These are phyloP conservation scores for Nesidiocoris tenuis DNA, from an alignment of 2,888 invertebrate species.

Conservation along the genomic window DNA sequence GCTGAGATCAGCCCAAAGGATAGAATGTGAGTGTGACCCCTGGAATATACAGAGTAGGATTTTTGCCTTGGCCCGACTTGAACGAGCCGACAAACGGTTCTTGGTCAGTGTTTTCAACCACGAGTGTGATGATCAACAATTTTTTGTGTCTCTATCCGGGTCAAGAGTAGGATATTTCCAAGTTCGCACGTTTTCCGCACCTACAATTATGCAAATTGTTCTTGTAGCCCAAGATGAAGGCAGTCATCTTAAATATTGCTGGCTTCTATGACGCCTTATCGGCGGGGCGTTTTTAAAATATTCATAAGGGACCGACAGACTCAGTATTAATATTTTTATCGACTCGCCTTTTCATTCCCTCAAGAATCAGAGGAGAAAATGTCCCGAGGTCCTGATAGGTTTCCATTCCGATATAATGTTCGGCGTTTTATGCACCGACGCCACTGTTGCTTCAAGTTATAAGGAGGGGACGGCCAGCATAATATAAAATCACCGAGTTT, in stretches of 20 bases:
- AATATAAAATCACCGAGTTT: constrained; percentile 42
- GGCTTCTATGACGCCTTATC: background rate
- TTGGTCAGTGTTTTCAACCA: too few relatives aligned
- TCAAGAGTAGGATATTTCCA: too few relatives aligned
- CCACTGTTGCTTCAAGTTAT: constrained; percentile 36
- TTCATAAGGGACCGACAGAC: background rate
- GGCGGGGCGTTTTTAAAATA: background rate
- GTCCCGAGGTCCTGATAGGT: constrained; percentile 28
- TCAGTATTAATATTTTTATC: background rate
- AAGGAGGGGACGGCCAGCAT: constrained; percentile 37
- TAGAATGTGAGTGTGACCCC: too few relatives aligned
- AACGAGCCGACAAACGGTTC: too few relatives aligned
- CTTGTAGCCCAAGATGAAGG: background rate
- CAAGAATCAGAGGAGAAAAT: background rate
- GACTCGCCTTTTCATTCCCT: background rate
- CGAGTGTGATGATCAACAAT: too few relatives aligned
- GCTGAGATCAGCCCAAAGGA: too few relatives aligned
- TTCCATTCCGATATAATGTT: constrained; percentile 35
- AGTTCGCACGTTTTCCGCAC: background rate
- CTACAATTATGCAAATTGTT: background rate
- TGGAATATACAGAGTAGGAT: too few relatives aligned
- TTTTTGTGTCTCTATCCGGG: too few relatives aligned
- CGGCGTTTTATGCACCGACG: constrained; percentile 31
- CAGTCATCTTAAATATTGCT: background rate
- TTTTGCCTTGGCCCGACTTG: too few relatives aligned